Evolutionary conservation across 2,113 vertebrate genomes (phyloP).

Genomic region (Anguilla rostrata): DNA sequence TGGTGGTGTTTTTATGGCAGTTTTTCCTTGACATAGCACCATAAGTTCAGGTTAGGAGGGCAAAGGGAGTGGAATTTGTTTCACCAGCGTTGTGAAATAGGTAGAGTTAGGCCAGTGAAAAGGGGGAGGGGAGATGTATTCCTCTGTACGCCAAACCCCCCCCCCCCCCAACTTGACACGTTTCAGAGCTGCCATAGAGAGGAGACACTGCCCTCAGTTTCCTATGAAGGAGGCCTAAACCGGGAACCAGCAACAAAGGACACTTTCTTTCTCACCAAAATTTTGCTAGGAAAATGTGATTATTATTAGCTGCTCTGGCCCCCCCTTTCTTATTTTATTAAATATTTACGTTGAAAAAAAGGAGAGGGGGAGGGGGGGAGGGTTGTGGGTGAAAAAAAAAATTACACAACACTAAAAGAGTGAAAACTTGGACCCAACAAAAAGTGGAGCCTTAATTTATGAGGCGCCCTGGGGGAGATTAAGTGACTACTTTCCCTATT

Average conservation of each 20-base stretch:
- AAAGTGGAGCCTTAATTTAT: constrained; percentile 44
- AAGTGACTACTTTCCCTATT: constrained; percentile 45
- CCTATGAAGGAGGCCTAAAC: constrained; percentile 41
- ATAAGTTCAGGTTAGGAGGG: constrained; percentile 17
- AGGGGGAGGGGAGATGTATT: not conserved
- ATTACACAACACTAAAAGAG: constrained; percentile 23
- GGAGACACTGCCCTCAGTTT: constrained; percentile 50
- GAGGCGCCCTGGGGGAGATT: constrained; percentile 47
- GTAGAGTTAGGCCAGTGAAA: constrained; percentile 2
- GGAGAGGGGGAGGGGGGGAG: not conserved
- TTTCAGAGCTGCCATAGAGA: constrained; percentile 47
- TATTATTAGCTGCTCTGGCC: constrained; percentile 30
- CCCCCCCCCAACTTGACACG: constrained; percentile 37
- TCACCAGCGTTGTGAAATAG: constrained; percentile 1
- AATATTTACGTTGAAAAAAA: constrained; percentile 31
- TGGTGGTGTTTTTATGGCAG: constrained; percentile 8
- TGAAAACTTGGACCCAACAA: constrained; percentile 8
- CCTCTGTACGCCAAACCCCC: not conserved
- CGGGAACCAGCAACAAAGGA: constrained; percentile 32
- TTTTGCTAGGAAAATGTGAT: constrained; percentile 37
- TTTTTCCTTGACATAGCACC: constrained; percentile 19
- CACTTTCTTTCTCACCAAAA: constrained; percentile 27
- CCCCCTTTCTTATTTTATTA: constrained; percentile 31
- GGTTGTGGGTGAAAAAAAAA: not conserved
- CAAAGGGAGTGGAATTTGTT: constrained; percentile 27